Conservation (phyloP, 1,140 invertebrate genomes). For the Euglossa dilemma region DNA sequence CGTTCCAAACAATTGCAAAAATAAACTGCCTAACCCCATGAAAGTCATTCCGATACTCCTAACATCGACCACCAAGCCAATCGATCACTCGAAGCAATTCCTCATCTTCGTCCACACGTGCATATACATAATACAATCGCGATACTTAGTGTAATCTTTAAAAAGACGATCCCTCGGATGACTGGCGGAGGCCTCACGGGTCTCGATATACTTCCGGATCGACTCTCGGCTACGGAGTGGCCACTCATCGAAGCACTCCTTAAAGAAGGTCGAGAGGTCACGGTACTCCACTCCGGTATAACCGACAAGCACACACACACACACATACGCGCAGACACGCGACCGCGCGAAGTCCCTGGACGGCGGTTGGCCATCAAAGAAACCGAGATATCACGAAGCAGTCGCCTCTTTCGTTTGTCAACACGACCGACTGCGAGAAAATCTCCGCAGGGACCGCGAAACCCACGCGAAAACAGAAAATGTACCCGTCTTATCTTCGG, state of each 20-base stretch:
- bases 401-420: constrained; percentile 50
- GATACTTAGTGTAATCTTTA: no score
- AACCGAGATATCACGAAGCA: constrained; percentile 46
- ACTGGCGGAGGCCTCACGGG: background rate
- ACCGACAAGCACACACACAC: background rate
- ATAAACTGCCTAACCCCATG: no score
- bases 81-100: no score
- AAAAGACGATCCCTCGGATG: background rate
- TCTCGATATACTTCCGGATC: constrained; percentile 44
- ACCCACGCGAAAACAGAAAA: constrained; percentile 17
- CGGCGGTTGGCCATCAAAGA: constrained; percentile 50
- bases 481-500: constrained; percentile 24
- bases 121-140: no score
- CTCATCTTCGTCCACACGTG: no score
- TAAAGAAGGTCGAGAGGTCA: constrained; percentile 54
- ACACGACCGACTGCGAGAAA: constrained; percentile 11
- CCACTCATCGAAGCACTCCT: constrained; percentile 49
- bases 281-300: constrained; percentile 28
- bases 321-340: background rate
- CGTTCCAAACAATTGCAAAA: no score
- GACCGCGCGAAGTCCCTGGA: background rate
- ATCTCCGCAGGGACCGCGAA: constrained; percentile 19
- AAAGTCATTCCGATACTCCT: no score
- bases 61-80: no score
- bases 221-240: constrained; percentile 11